Evolutionary conservation across 1,140 invertebrate species (phyloP).

Genomic region (Bombus sibiricus): DNA sequence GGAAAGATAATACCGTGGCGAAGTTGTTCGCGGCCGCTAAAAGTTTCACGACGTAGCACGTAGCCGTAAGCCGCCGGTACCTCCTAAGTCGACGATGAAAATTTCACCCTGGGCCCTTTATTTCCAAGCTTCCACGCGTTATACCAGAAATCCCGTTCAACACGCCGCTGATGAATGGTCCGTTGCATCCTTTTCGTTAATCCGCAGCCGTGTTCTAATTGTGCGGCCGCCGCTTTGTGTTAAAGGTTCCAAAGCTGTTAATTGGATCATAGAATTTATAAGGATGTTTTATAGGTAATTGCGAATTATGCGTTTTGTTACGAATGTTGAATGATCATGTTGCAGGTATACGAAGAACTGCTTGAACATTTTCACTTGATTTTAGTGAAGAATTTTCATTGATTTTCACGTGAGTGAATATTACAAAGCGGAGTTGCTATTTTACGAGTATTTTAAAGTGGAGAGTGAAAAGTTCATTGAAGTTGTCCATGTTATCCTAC

Average conservation of each 20-base stretch:
- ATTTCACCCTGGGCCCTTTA: conserved; percentile 28
- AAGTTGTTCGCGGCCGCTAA: conserved; percentile 10
- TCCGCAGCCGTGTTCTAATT: not conserved
- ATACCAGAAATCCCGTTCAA: conserved; percentile 36
- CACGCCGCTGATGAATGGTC: conserved; percentile 27
- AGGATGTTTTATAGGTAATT: not conserved
- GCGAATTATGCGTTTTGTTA: not conserved
- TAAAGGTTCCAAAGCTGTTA: not conserved
- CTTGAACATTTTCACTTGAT: no score
- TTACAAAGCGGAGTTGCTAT: not conserved
- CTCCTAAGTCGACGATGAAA: conserved; percentile 34
- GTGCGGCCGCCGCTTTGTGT: not conserved
- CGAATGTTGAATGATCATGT: no score
- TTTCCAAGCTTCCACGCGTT: conserved; percentile 29
- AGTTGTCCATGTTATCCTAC: no score
- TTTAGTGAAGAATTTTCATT: not conserved
- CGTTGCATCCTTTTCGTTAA: conserved; percentile 38
- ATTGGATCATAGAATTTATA: conserved; percentile 5
- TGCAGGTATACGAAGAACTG: no score
- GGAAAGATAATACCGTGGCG: conserved; percentile 8
- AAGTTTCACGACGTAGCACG: conserved; percentile 16
- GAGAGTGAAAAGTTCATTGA: no score
- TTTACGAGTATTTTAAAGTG: no score
- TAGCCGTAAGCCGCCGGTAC: not conserved
- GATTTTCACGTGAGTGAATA: not conserved